A percentile compares a stretch with the other conserved stretches of the same genome.
These are phyloP conservation scores for Borostomias antarcticus DNA, from an alignment of 2,797 vertebrate genomes.

Conservation along the genomic window DNA sequence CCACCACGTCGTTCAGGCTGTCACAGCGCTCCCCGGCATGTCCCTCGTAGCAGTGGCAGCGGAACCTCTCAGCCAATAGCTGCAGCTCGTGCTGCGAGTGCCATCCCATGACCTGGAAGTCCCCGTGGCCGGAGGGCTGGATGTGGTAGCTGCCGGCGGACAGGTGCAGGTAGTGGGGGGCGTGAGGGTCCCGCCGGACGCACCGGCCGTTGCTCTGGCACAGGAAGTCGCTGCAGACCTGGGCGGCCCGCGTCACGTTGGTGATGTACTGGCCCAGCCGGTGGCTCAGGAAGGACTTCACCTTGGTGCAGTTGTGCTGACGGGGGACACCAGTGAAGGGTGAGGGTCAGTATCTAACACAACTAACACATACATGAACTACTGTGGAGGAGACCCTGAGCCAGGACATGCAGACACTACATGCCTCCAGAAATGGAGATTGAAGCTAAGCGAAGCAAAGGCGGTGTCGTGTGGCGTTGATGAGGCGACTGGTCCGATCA, in stretches of 20 bases:
- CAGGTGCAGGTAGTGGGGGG: constrained; percentile 76
- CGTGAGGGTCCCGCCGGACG: constrained; percentile 62
- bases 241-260: constrained; percentile 77
- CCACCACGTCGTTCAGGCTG: constrained; percentile 64
- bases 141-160: constrained; percentile 72
- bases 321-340: no score
- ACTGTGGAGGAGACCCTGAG: no score
- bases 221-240: constrained; percentile 73
- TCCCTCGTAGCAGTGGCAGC: constrained; percentile 81
- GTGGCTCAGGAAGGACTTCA: constrained; percentile 70
- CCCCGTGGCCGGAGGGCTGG: constrained; percentile 48
- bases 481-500: no score
- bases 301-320: constrained; percentile 78
- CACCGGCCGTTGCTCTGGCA: constrained; percentile 77
- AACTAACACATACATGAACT: no score
- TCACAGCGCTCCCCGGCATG: constrained; percentile 74
- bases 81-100: constrained; percentile 66
- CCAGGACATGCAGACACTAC: no score
- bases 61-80: constrained; percentile 68
- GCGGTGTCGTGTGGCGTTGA: no score
- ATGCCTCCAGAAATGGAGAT: no score
- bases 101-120: constrained; percentile 70
- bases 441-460: no score
- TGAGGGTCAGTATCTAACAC: no score
- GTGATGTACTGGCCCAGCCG: constrained; percentile 77